Evolutionary conservation across 2,888 invertebrate species (phyloP), one percentile per base, ranked within the genome.

Genomic region (Brachylomia viminalis): DNA sequence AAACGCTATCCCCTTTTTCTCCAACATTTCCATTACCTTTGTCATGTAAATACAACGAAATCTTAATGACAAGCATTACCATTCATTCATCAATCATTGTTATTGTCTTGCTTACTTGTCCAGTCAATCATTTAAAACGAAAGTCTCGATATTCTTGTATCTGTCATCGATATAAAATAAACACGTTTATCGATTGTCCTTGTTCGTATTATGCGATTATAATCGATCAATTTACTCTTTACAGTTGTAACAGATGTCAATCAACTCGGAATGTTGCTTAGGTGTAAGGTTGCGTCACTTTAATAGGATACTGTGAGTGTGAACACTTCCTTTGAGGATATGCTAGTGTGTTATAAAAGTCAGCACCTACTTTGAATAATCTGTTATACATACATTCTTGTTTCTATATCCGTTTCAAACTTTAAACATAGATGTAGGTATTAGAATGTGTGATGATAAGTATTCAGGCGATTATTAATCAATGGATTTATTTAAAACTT

Each of bases 1-100:
- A 83, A 58, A 79, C 68, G 64, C 72, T 68, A 83, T 54, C 68
- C 58, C 47, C 17, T 72, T 79, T 80, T 79, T 72, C 84, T 70
- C 7, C 8, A 20, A 15, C 17, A 84, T 82, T 82, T 71, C 82
- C 82, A 85, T 77, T 72, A 45, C 72, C 42, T 65, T 84, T 67
- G 75, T 72, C 64, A 84, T 77, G 79, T 77, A 71, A 79, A 80
- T 79, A 68, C 78, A 67, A 80, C 79, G 77, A 85, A 90, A 88
- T 85, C 79, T 79, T 83, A 86, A 89, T 86, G 89, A 87, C 86
- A 86, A 49, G 76, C 81, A 76, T 76, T 77, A 83, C 83, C 80
- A 90, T 88, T 90, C 87, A 90, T 70, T 83, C 85, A 89, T 90
- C 88, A 87, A 89, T 90, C 91, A 90, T 74, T 69, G 74, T 66